Evolutionary conservation across 2,797 vertebrate genomes (phyloP).

Genomic region (Echiichthys vipera): DNA sequence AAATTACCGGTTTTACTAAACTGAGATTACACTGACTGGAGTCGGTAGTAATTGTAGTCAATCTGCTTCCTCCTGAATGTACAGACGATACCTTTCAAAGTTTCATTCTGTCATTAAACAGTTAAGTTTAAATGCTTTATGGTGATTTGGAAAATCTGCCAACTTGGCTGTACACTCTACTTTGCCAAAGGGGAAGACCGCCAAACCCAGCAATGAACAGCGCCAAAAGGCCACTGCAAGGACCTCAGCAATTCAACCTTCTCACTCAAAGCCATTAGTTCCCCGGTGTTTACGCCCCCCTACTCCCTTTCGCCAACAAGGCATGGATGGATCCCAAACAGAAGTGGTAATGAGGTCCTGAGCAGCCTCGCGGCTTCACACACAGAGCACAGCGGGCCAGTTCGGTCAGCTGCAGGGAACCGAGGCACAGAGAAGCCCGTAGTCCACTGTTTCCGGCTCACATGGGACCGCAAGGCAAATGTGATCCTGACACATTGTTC

Average conservation of each 20-base stretch:
- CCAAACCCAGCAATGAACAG: constrained; percentile 66
- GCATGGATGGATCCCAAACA: constrained; percentile 84
- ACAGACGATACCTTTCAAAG: neutral
- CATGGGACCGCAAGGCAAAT: constrained; percentile 82
- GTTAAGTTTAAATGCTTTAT: constrained; percentile 30
- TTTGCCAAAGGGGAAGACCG: constrained; percentile 57
- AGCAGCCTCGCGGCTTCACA: constrained; percentile 68
- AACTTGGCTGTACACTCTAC: constrained; percentile 53
- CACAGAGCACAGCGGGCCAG: constrained; percentile 55
- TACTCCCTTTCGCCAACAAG: constrained; percentile 80
- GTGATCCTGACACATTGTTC: constrained; percentile 88
- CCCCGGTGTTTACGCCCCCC: constrained; percentile 75
- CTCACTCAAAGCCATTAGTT: constrained; percentile 86
- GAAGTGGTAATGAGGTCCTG: constrained; percentile 81
- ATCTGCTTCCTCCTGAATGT: no score
- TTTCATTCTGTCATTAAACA: constrained; percentile 22
- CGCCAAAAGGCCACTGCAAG: constrained; percentile 65
- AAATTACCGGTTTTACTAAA: neutral
- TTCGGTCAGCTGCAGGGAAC: constrained; percentile 64
- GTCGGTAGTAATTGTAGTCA: no score
- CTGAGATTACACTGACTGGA: neutral
- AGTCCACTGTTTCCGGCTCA: constrained; percentile 75
- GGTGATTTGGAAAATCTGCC: constrained; percentile 27
- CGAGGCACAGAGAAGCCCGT: constrained; percentile 68
- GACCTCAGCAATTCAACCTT: constrained; percentile 79